phyloP scores from a whole-genome alignment of 2,797 vertebrate genomes.

The Coracias cyanogaster region DNA sequence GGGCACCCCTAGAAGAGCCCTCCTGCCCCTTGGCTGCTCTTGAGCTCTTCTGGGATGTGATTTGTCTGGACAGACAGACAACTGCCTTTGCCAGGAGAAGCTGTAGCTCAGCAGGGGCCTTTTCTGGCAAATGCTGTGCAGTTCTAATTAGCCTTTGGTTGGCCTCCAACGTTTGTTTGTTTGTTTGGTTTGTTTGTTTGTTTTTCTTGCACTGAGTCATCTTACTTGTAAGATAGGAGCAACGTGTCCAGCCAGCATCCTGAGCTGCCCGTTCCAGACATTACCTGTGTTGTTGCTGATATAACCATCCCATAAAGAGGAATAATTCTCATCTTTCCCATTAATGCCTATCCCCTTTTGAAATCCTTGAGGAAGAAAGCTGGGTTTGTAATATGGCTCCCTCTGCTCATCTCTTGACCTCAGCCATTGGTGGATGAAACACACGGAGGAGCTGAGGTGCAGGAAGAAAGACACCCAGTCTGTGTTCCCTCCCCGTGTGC shows the following conservation, averaged over 20 bases:
- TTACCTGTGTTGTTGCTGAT: fast-evolving
- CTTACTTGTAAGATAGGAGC: neutral
- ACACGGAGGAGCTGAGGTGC: neutral
- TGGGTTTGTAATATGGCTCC: neutral
- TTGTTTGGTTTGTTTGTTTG: constrained; percentile 41
- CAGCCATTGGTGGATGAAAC: fast-evolving
- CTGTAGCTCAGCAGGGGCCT: constrained; percentile 27
- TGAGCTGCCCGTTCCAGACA: neutral
- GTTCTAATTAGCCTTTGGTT: constrained; percentile 35
- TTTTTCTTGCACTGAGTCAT: constrained; percentile 9
- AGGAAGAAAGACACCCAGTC: neutral
- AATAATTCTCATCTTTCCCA: neutral
- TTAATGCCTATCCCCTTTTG: neutral
- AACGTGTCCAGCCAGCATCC: neutral
- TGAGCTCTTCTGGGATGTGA: neutral
- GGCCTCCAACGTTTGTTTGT: constrained; percentile 37
- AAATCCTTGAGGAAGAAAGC: neutral
- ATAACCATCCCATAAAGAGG: neutral
- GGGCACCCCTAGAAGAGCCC: neutral
- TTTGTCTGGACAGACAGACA: neutral
- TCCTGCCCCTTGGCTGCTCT: neutral
- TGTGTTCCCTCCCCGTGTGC: fast-evolving
- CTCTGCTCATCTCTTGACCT: neutral
- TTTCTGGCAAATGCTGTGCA: neutral
- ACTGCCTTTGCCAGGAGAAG: neutral